Evolutionary conservation across 1,140 invertebrate genomes (phyloP), one percentile per base, ranked within the genome.

Genomic region (Gonioctena quinquepunctata): DNA sequence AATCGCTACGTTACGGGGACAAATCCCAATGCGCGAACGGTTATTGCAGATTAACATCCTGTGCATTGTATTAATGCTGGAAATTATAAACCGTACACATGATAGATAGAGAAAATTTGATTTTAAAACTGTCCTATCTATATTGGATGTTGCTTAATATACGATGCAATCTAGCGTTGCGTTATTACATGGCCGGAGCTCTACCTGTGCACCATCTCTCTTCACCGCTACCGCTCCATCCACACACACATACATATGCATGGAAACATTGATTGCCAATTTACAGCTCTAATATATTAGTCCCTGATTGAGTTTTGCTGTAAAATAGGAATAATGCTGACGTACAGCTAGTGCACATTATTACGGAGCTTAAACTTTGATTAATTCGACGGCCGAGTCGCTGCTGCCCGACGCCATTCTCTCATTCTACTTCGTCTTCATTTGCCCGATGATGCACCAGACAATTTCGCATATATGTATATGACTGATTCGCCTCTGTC

Each of bases 211-310:
- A 62, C 61, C 61, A 54, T 57, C 65, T 64, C 61, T 59, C n/a
- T n/a, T n/a, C n/a, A n/a, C n/a, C n/a, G n/a, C n/a, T 62, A 52
- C 63, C 70, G 62, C 65, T 70, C 60, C 62, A 71, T 70, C 66
- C 72, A 48, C 66, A 75, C 73, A 71, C 70, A 76, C 79, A 83
- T 83, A 79, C 81, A 83, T 83, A 83, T 83, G 81, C 81, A 83
- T 83, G 79, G 80, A 81, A 83, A 83, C 81, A 83, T 83, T 83
- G 81, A 83, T 83, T 83, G 81, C 80, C 81, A 83, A 83, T 83
- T 83, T 83, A 83, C 80, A 80, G 80, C 80, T 81, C 80, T 83
- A 83, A 83, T 83, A 83, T 83, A 83, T 83, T 83, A 83, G 79
- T 78, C 79, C 79, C 78, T 83, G 81, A 83, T 83, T 83, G 81